Evolutionary conservation across 1,140 invertebrate species (phyloP).

Genomic region (Dendrolimus kikuchii): DNA sequence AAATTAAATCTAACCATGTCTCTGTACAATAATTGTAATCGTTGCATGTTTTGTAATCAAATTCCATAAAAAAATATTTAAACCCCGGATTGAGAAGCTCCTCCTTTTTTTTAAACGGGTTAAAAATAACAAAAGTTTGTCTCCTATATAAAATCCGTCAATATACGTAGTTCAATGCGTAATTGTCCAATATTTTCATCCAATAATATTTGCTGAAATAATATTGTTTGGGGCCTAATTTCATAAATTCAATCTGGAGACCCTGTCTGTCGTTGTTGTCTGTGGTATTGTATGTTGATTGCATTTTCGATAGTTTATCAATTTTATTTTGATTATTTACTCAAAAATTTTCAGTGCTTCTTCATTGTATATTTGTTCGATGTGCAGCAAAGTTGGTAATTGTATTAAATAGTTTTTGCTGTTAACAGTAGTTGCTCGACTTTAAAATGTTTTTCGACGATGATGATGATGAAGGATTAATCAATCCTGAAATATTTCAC

Average conservation of each 20-base stretch:
- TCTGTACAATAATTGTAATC: too few species aligned
- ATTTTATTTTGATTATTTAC: constrained; percentile 47
- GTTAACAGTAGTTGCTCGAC: constrained; percentile 7
- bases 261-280: constrained; percentile 31
- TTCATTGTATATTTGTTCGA: constrained; percentile 23
- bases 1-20: too few species aligned
- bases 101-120: too few species aligned
- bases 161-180: too few species aligned
- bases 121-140: too few species aligned
- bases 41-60: too few species aligned
- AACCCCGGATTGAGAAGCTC: too few species aligned
- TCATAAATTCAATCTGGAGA: constrained; percentile 13
- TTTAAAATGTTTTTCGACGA: constrained; percentile 48
- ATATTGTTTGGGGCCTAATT: too few species aligned
- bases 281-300: constrained; percentile 42
- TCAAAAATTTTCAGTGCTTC: constrained; percentile 47
- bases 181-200: too few species aligned
- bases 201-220: too few species aligned
- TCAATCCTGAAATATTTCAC: constrained; percentile 40
- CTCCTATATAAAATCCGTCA: too few species aligned
- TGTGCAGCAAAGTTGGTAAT: constrained; percentile 11
- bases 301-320: constrained; percentile 36
- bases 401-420: constrained; percentile 20
- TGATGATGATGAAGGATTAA: constrained; percentile 31
- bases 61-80: too few species aligned